These are phyloP conservation scores for Lycophotia porphyrea DNA, from an alignment of 2,888 invertebrate genomes.

Conservation along the genomic window DNA sequence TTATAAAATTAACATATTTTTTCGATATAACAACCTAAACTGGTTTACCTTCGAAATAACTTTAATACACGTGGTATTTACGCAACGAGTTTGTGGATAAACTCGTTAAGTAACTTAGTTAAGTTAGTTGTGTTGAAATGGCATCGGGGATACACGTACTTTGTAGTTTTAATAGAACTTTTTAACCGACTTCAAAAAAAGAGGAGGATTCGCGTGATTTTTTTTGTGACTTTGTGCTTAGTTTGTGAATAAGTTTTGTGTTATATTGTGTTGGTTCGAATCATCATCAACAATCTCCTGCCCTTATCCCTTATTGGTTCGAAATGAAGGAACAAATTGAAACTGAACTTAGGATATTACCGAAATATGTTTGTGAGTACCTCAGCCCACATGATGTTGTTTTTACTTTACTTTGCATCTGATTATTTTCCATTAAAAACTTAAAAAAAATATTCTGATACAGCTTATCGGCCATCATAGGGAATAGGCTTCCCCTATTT, in stretches of 20 bases:
- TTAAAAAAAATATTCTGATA: neutral
- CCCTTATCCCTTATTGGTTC: neutral
- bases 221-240: neutral
- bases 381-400: neutral
- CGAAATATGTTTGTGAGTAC: conserved; percentile 36
- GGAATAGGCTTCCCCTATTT: too few species aligned
- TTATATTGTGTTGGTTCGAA: conserved; percentile 1
- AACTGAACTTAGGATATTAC: conserved; percentile 33
- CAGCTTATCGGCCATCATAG: neutral
- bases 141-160: neutral
- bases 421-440: neutral
- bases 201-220: neutral
- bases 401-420: neutral
- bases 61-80: conserved; percentile 42
- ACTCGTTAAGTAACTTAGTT: neutral
- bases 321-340: conserved; percentile 36
- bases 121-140: conserved; percentile 34
- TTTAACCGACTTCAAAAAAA: neutral
- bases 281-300: too few species aligned
- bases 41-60: conserved; percentile 46
- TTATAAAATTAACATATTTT: conserved; percentile 52
- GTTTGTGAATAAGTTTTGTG: neutral
- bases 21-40: neutral
- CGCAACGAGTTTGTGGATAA: conserved; percentile 7
- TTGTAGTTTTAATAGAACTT: neutral